Percentiles rank a stretch among this genome's conserved stretches.
phyloP scores from a whole-genome alignment of 2,888 invertebrate genomes.

The Galeopsomyia nigrocyanea region DNA sequence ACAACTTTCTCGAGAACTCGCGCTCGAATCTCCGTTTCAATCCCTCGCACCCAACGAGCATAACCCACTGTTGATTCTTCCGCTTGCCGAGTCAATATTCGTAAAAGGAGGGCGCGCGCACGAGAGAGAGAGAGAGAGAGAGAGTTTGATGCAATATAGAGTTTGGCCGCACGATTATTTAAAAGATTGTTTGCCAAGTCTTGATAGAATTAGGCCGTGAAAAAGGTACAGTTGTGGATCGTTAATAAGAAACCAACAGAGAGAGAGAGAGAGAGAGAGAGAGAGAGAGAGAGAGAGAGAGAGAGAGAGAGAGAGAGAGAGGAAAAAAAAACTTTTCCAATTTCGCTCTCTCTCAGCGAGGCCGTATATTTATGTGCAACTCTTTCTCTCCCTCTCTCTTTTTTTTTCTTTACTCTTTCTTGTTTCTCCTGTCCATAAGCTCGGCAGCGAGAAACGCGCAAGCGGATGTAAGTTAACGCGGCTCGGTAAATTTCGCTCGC shows the following conservation, averaged over 20 bases:
- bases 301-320: neutral
- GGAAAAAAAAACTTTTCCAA: slow-evolving; percentile 59
- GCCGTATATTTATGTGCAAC: neutral
- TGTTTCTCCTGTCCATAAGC: neutral
- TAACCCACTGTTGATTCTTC: no score
- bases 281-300: neutral
- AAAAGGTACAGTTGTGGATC: neutral
- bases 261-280: neutral
- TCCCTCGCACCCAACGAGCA: no score
- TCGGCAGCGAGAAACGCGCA: slow-evolving; percentile 26
- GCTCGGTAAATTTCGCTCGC: slow-evolving; percentile 5
- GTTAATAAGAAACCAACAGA: neutral
- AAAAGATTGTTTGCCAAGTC: no score
- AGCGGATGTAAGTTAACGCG: slow-evolving; percentile 28
- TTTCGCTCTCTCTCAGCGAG: slow-evolving; percentile 47
- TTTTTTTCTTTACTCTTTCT: slow-evolving; percentile 5
- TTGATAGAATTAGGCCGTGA: no score
- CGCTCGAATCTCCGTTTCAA: no score
- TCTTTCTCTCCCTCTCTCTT: neutral
- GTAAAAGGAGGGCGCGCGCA: no score
- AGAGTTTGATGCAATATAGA: no score
- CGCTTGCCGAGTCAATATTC: no score
- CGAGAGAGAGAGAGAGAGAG: no score
- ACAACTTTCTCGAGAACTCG: no score
- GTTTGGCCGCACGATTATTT: no score